These are phyloP conservation scores for Porites australiensis DNA, from an alignment of 64 coral and sea anemone genomes.

Conservation along the genomic window DNA sequence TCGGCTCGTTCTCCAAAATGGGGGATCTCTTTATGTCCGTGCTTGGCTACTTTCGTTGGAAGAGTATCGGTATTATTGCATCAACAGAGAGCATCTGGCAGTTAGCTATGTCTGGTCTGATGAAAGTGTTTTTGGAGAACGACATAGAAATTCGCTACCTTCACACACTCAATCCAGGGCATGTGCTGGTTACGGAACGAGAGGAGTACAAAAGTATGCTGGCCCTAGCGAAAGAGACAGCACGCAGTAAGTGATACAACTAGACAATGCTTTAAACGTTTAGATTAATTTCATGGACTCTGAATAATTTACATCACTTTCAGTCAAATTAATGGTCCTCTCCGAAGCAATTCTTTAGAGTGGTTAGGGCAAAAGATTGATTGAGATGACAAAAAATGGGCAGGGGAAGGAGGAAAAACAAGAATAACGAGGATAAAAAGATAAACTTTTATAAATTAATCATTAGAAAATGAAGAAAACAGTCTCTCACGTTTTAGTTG, in stretches of 20 bases:
- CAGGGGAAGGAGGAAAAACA: no score
- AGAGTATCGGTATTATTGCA: conserved; percentile 86
- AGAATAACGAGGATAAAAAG: no score
- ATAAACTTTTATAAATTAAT: no score
- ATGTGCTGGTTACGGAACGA: conserved; percentile 79
- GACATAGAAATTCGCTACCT: conserved; percentile 83
- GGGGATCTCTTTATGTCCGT: conserved; percentile 81
- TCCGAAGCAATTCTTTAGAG: no score
- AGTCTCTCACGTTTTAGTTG: no score
- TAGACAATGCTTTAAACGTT: background rate
- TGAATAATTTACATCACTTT: no score
- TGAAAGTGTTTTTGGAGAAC: conserved; percentile 80
- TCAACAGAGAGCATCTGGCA: conserved; percentile 94
- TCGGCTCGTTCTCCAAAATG: conserved; percentile 89
- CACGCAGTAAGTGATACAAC: conserved; percentile 73
- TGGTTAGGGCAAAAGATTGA: no score
- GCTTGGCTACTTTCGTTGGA: conserved; percentile 88
- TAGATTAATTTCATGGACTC: background rate
- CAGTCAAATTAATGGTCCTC: no score
- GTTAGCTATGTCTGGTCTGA: conserved; percentile 79
- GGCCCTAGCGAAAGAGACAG: conserved; percentile 68
- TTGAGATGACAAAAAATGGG: no score
- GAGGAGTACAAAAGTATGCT: conserved; percentile 86
- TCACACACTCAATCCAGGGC: conserved; percentile 89
- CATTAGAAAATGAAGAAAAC: no score